Base-by-base conservation (phyloP, 2,113 vertebrate genomes). In the Percopsis transmontana region DNA sequence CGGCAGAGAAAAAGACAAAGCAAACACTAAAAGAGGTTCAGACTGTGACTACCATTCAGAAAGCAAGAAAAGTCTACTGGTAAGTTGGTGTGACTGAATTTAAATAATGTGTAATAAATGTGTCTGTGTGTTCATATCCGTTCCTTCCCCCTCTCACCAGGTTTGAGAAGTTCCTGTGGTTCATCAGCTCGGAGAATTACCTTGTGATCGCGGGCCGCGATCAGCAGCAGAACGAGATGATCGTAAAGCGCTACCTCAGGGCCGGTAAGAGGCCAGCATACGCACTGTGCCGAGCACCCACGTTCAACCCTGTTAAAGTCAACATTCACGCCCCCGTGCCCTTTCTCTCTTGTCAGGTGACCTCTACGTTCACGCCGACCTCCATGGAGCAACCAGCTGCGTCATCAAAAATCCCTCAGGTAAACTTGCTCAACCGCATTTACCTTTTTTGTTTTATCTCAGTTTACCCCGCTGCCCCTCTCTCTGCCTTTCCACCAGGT, bases 111-210 rank as follows among this genome's bases (percentile, higher is more conserved):
- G 33, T 33, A 50, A 13, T 50, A 16, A 62, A 48, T n/a, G 41
- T 45, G 39, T 38, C 53, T 58, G 24, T n/a, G 56, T 56, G 48
- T 20, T 12, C 40, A 15, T 59, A 14, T 58, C 3, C 51, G 39
- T 27, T 50, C 51, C 45, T 24, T 1, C 42, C 15, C n/a, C 2
- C 23, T 16, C 14, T 19, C 80, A 52, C 6, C 90, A 99, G 97
- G 97, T 99, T 99, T 94, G 97, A 99, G 89, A 99, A 99, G 92
- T 99, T 99, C 90, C 85, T 99, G 66, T 99, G 97, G 97, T 99
- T 99, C 89, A 91, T 99, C 75, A 99, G 96, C 82, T 96, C 97
- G 1, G 97, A 99, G 87, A 99, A 99, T 81, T 99, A 96, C 82
- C 93, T 99, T 1, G 76, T 99, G 56, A 98, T 99, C 47, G 96